Base-by-base conservation (phyloP, 2,797 vertebrate genomes). In the Enteromius mattozi region DNA sequence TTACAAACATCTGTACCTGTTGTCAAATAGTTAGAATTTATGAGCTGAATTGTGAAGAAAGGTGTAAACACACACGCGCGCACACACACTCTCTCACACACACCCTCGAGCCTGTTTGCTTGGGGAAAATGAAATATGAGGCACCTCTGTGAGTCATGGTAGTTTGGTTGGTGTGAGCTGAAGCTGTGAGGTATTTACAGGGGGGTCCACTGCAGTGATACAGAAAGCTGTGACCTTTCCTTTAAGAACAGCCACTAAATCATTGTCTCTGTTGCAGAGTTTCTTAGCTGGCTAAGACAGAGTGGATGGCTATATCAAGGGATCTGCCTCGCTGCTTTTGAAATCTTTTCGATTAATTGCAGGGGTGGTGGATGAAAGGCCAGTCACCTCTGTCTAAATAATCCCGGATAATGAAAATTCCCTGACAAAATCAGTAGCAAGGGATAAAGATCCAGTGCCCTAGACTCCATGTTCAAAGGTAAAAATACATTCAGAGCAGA, bases 221-320 rank as follows among this genome's bases (percentile, higher is more conserved):
- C 89, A 91, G 90, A 90, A 91, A 93, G 90, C 90, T 90, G 77
- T 93, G 94, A 95, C 93, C 94, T 94, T 95, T 94, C 88, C 78
- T 76, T 85, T 85, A 88, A 90, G 89, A 91, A 86, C 27, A 63
- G 86, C 76, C 89, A 93, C 93, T 95, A 93, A 89, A 95, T 95
- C 94, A 95, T 87, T 95, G 93, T 94, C 93, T 92, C 88, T 84
- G 86, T 88, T 24, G 83, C 90, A 89, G 89, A 77, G 87, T 90
- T 92, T 91, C 91, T 87, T 88, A 88, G 88, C 86, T 88, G 91
- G 89, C 88, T 88, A 92, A 94, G 93, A 94, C 93, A 91, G 93
- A 95, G 92, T 93, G 91, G 93, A 94, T 90, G 90, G 89, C 92
- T 94, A 90, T 94, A 94, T 94, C 94, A 85, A 75, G 92, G 90